Percentiles rank a stretch among this genome's conserved stretches.
phyloP scores from a whole-genome alignment of 2,113 vertebrate species.

The Phyllostomus discolor region DNA sequence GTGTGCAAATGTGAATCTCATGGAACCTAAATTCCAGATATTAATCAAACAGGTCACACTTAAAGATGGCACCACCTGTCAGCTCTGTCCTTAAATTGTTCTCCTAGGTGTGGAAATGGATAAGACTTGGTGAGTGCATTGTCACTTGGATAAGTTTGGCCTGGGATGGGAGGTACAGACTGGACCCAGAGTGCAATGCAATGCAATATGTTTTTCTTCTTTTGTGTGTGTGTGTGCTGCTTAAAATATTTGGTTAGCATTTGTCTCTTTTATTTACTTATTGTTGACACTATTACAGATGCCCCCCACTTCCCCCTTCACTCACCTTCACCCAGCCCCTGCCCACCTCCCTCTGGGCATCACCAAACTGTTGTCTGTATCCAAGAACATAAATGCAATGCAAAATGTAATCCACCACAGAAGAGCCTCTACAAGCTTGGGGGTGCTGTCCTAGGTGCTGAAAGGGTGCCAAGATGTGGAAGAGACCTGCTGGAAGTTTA shows the following conservation, averaged over 20 bases:
- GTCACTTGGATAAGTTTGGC: neutral
- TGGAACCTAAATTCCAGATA: neutral
- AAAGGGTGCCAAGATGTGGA: neutral
- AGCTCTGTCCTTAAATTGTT: neutral
- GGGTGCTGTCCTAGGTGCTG: neutral
- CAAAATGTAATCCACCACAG: neutral
- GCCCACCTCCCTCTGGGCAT: too few species aligned
- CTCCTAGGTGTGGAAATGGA: neutral
- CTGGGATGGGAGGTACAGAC: too few species aligned
- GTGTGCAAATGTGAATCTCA: neutral
- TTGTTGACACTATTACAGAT: too few species aligned
- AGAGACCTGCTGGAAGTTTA: neutral
- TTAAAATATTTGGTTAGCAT: too few species aligned
- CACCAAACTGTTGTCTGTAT: too few species aligned
- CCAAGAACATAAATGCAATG: too few species aligned
- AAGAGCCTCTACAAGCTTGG: fast-evolving
- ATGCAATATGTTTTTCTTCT: too few species aligned
- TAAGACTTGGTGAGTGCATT: neutral
- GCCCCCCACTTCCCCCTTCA: too few species aligned
- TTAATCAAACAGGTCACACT: neutral
- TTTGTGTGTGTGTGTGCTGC: too few species aligned
- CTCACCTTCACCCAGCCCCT: too few species aligned
- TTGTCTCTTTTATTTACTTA: too few species aligned
- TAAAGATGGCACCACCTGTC: neutral
- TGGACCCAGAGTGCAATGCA: neutral